Evolutionary conservation across 2,797 vertebrate species (phyloP).

Genomic region (Myotis findleyi): DNA sequence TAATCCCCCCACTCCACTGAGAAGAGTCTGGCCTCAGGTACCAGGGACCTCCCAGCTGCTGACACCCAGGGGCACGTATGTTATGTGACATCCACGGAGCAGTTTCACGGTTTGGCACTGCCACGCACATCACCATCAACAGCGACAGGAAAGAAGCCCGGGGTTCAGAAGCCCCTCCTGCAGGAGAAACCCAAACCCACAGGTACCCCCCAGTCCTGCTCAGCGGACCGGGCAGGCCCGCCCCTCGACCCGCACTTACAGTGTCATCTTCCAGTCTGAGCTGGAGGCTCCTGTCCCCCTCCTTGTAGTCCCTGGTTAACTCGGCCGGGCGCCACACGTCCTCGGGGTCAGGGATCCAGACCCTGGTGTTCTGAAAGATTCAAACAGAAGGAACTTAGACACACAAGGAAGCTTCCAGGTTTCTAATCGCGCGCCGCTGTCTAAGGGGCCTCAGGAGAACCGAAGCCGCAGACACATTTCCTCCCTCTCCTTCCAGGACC

Average conservation of each 20-base stretch:
- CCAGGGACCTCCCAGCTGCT: neutral
- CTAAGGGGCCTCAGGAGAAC: neutral
- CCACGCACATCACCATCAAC: fast-evolving
- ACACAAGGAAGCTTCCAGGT: neutral
- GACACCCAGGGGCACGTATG: neutral
- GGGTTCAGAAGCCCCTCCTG: neutral
- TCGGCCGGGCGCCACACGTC: slow-evolving; percentile 96
- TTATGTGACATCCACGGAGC: fast-evolving
- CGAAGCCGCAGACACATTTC: neutral
- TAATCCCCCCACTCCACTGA: neutral
- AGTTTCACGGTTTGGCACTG: neutral
- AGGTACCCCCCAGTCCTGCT: fast-evolving
- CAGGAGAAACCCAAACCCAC: neutral
- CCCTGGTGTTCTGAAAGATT: slow-evolving; percentile 91
- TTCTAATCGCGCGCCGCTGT: neutral
- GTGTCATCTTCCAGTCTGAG: slow-evolving; percentile 96
- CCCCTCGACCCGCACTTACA: slow-evolving; percentile 83
- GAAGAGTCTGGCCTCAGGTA: neutral
- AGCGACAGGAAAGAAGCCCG: neutral
- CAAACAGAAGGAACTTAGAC: neutral
- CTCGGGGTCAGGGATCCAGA: slow-evolving; percentile 96
- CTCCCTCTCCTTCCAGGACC: neutral
- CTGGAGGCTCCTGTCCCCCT: slow-evolving; percentile 92
- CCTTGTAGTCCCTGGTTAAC: slow-evolving; percentile 94
- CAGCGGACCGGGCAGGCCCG: fast-evolving